Percentiles rank a stretch among this genome's conserved stretches.
These are phyloP conservation scores for Eidolon dupreanum DNA, from an alignment of 2,797 vertebrate species.

Conservation along the genomic window DNA sequence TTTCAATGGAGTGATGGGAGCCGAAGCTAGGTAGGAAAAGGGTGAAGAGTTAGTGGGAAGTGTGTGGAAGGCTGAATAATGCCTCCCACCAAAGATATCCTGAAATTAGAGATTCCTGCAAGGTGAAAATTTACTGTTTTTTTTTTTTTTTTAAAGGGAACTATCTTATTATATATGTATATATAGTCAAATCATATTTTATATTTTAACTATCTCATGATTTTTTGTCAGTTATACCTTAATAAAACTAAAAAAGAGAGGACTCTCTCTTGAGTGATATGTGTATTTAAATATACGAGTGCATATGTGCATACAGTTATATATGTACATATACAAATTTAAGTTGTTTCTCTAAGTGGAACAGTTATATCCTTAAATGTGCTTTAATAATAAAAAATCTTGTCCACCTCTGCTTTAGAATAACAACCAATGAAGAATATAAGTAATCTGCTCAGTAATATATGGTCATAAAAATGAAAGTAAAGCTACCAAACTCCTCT, in stretches of 20 bases:
- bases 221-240: neutral
- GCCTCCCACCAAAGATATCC: neutral
- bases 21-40: neutral
- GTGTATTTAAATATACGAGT: neutral
- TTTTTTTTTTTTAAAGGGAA: neutral
- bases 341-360: neutral
- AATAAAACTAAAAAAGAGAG: neutral
- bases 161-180: neutral
- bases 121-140: neutral
- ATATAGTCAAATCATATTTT: neutral
- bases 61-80: neutral
- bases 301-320: neutral
- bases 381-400: neutral
- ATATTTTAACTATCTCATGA: neutral
- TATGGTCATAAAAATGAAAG: conserved; percentile 24
- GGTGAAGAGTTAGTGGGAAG: neutral
- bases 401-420: neutral
- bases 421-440: neutral
- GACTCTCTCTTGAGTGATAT: neutral
- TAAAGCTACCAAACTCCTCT: neutral
- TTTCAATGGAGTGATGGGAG: neutral
- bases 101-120: neutral
- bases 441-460: neutral
- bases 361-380: neutral
- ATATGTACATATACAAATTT: neutral